phyloP scores from a whole-genome alignment of 2,113 vertebrate genomes.

The Gnathochromis pfefferi region DNA sequence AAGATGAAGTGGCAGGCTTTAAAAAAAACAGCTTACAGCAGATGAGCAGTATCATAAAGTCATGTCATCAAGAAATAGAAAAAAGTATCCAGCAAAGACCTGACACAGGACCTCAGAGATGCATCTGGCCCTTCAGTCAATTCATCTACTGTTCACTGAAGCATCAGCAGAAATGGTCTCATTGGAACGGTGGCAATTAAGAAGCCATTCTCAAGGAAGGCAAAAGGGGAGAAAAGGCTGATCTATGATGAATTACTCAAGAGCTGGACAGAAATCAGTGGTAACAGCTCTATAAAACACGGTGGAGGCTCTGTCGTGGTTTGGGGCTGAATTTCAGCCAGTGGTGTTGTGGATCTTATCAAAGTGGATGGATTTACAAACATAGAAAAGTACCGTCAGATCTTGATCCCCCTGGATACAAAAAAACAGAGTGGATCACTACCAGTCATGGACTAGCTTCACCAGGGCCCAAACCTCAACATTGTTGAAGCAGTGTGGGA shows the following conservation, averaged over 20 bases:
- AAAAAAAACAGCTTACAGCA: not conserved
- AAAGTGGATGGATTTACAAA: not conserved
- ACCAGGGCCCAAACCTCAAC: not conserved
- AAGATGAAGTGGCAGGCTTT: not conserved
- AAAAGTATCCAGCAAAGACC: not conserved
- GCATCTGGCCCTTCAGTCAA: not conserved
- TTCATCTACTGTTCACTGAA: not conserved
- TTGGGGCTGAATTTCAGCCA: not conserved
- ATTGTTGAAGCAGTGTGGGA: not conserved
- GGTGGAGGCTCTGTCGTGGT: not conserved
- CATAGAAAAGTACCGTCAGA: not conserved
- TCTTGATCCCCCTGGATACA: not conserved
- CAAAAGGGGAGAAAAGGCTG: not conserved
- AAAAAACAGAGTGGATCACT: not conserved
- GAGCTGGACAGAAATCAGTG: not conserved
- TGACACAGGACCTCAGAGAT: not conserved
- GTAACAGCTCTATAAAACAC: not conserved
- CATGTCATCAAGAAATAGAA: not conserved
- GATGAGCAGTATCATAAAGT: not conserved
- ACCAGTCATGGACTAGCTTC: not conserved
- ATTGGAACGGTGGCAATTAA: not conserved
- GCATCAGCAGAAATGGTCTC: not conserved
- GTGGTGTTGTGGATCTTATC: not conserved
- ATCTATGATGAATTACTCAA: not conserved
- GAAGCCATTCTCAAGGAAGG: not conserved